phyloP scores from a whole-genome alignment of 92 coral and sea anemone genomes.

The Siderastrea siderea region DNA sequence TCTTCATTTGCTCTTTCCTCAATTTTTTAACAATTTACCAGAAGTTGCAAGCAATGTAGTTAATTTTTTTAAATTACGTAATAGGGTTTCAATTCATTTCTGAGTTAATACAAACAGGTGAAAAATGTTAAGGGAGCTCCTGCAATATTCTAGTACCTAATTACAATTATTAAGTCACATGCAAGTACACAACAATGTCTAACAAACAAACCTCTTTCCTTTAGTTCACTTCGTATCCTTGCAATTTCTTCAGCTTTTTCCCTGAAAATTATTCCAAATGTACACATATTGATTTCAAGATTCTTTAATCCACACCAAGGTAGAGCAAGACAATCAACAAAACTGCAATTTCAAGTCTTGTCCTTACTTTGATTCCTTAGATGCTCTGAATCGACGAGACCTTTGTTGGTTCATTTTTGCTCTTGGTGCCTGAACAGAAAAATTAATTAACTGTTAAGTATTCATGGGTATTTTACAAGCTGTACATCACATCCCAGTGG shows the following conservation, averaged over 20 bases:
- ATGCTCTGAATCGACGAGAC: constrained; percentile 97
- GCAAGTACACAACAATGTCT: background rate
- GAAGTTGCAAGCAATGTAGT: no score
- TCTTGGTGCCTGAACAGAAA: constrained; percentile 88
- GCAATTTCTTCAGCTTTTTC: constrained; percentile 92
- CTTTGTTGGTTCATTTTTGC: constrained; percentile 99
- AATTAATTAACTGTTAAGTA: background rate
- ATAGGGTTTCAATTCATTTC: no score
- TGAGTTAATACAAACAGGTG: no score
- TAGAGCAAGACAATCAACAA: background rate
- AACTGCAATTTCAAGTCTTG: background rate
- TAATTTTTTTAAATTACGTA: no score
- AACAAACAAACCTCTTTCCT: constrained; percentile 74
- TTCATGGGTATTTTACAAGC: background rate
- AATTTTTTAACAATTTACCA: no score
- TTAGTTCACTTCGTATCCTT: constrained; percentile 82
- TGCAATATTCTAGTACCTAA: no score
- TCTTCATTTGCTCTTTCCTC: no score
- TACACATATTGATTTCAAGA: background rate
- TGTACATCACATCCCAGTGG: background rate
- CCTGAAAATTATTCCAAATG: constrained; percentile 35
- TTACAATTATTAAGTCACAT: no score
- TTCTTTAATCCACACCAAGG: background rate
- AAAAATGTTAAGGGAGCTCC: no score
- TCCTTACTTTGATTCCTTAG: constrained; percentile 93